phyloP scores from a whole-genome alignment of 1,140 invertebrate genomes.

The Heterodera carotae region DNA sequence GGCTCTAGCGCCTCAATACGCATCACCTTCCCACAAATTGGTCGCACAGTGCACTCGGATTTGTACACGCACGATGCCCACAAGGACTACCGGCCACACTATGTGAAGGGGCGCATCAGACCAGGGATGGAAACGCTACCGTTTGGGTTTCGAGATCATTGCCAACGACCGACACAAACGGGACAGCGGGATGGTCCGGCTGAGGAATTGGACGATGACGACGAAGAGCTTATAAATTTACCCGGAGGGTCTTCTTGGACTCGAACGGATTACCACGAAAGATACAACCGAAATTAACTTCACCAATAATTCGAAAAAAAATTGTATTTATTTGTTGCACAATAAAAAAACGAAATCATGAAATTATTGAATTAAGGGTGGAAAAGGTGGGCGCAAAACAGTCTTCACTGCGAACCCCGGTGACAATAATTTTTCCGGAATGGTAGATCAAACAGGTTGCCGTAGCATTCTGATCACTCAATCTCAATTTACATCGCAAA shows the following conservation, averaged over 20 bases:
- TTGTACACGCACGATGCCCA: constrained; percentile 1
- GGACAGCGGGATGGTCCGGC: too few species aligned
- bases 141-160: neutral
- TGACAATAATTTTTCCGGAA: constrained; percentile 5
- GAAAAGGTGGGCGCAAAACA: neutral
- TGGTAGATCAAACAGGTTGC: neutral
- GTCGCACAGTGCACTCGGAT: neutral
- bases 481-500: neutral
- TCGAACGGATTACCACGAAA: too few species aligned
- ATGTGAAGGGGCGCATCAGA: constrained; percentile 3
- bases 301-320: too few species aligned
- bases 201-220: neutral
- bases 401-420: neutral
- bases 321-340: too few species aligned
- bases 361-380: neutral
- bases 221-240: too few species aligned
- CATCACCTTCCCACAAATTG: constrained; percentile 7
- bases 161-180: neutral
- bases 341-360: too few species aligned
- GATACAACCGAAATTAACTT: too few species aligned
- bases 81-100: constrained; percentile 15
- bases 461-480: neutral
- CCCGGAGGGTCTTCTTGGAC: too few species aligned
- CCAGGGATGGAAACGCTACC: constrained; percentile 3
- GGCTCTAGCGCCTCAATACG: neutral